These are phyloP conservation scores for Tethya wilhelma DNA, from an alignment of 37 sponge, comb jelly and placozoan species.

Conservation along the genomic window DNA sequence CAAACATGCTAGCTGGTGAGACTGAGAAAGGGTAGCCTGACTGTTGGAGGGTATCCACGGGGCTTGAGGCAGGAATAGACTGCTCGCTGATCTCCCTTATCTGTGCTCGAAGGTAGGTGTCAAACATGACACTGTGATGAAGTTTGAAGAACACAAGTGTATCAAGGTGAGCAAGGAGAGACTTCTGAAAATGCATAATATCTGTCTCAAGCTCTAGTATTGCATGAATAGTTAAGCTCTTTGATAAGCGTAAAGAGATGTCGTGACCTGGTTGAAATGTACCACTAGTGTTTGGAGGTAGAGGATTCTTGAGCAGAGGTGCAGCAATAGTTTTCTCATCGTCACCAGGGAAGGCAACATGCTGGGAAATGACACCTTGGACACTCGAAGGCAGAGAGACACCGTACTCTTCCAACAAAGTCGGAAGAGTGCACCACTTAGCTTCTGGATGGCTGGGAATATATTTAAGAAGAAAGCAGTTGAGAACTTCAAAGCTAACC, in stretches of 20 bases:
- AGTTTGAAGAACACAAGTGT: conserved; percentile 59
- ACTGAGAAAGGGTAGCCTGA: not conserved
- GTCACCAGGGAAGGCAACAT: conserved; percentile 41
- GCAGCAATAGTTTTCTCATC: not conserved
- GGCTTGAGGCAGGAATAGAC: not conserved
- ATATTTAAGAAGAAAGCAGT: conserved; percentile 27
- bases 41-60: not conserved
- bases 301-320: not conserved
- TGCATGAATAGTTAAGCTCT: conserved; percentile 3
- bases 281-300: conserved; percentile 3
- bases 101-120: conserved; percentile 34
- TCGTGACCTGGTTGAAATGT: conserved; percentile 42
- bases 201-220: conserved; percentile 10
- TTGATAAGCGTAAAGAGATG: conserved; percentile 9
- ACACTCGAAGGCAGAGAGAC: conserved; percentile 24
- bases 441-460: conserved; percentile 41
- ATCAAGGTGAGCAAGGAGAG: conserved; percentile 27
- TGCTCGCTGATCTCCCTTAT: not conserved
- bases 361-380: not conserved
- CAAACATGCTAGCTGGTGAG: not conserved
- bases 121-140: conserved; percentile 48
- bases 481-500: conserved; percentile 31
- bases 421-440: conserved; percentile 27
- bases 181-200: conserved; percentile 16
- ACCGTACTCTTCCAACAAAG: conserved; percentile 27